Conservation (phyloP, 2,797 vertebrate genomes). For the Acanthornis magna region DNA sequence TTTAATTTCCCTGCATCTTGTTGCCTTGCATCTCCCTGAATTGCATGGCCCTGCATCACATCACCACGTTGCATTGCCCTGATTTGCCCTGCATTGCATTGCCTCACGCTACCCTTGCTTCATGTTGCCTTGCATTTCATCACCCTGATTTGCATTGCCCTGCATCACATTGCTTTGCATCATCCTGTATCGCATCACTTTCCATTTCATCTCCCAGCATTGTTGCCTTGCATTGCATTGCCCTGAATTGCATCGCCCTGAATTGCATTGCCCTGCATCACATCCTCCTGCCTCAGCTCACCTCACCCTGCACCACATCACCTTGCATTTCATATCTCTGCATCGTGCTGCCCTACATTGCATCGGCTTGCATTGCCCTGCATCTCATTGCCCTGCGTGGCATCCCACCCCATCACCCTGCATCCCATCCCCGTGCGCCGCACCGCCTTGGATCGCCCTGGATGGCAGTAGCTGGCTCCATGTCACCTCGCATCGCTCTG, state of each 20-base stretch:
- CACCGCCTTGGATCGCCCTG: rapidly evolving
- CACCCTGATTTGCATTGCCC: background rate
- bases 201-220: background rate
- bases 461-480: background rate
- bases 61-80: rapidly evolving
- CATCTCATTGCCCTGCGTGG: background rate
- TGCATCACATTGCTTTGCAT: background rate
- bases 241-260: background rate
- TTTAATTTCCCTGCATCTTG: background rate
- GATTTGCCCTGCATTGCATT: background rate
- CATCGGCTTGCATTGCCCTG: background rate
- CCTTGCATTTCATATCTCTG: too few species aligned
- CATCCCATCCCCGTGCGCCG: background rate
- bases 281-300: background rate
- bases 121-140: background rate
- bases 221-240: background rate
- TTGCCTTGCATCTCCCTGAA: background rate
- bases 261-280: background rate
- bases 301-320: background rate
- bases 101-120: background rate
- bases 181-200: background rate
- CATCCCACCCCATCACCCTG: too few species aligned
- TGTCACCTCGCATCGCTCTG: background rate
- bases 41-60: background rate
- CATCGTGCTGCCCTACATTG: background rate